Evolutionary conservation across 1,140 invertebrate species (phyloP).

Genomic region (Formica exsecta): DNA sequence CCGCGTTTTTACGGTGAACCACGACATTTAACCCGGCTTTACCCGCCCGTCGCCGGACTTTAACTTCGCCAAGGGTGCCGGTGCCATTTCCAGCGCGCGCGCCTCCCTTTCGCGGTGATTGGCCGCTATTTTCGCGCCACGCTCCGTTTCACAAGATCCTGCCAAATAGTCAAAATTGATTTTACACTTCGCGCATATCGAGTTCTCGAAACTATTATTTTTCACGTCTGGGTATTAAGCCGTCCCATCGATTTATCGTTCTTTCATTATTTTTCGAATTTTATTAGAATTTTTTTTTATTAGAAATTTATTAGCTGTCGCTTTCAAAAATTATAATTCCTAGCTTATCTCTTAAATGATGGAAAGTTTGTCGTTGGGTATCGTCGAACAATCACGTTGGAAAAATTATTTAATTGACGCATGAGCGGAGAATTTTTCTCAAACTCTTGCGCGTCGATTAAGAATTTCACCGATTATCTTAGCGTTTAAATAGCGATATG

Average conservation of each 20-base stretch:
- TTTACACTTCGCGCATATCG: conserved; percentile 1
- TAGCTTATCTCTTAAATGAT: background rate
- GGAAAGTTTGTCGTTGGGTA: background rate
- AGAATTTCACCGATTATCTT: too few species aligned
- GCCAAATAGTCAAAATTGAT: conserved; percentile 28
- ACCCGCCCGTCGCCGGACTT: conserved; percentile 76
- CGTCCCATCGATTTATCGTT: background rate
- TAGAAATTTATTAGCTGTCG: too few species aligned
- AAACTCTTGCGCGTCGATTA: too few species aligned
- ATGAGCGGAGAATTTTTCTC: too few species aligned
- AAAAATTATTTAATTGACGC: too few species aligned
- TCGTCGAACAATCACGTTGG: too few species aligned
- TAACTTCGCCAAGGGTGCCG: conserved; percentile 73
- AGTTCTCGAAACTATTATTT: background rate
- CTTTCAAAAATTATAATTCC: background rate
- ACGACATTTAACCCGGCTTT: conserved; percentile 85
- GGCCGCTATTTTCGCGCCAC: conserved; percentile 47
- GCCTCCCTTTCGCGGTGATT: conserved; percentile 20
- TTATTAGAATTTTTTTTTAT: too few species aligned
- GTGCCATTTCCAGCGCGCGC: conserved; percentile 31
- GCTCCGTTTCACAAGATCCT: conserved; percentile 20
- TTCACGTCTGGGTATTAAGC: background rate
- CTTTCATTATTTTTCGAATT: background rate
- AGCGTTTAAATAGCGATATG: background rate
- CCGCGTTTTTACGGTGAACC: conserved; percentile 86